Evolutionary conservation across 2,888 invertebrate species (phyloP).

Genomic region (Macropis europaea): DNA sequence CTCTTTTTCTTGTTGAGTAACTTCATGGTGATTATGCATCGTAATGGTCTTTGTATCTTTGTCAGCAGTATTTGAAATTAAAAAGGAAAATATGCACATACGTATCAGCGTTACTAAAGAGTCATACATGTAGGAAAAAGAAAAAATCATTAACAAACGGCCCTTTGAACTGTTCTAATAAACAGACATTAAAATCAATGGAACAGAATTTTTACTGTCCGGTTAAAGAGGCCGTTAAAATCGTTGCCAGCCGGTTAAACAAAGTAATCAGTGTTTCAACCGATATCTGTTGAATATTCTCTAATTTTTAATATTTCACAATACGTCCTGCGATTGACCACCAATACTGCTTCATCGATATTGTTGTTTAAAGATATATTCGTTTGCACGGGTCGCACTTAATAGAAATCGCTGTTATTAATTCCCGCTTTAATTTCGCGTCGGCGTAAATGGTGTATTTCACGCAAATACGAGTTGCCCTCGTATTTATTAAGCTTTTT

Average conservation of each 20-base stretch:
- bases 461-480: not conserved
- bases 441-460: slow-evolving; percentile 2
- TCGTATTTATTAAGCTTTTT: too few relatives aligned
- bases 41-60: too few relatives aligned
- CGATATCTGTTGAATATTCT: slow-evolving; percentile 8
- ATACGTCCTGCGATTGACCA: slow-evolving; percentile 4
- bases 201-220: slow-evolving; percentile 5
- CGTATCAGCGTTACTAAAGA: too few relatives aligned
- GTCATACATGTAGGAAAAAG: too few relatives aligned
- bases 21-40: too few relatives aligned
- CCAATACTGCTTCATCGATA: slow-evolving; percentile 12
- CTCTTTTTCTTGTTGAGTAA: too few relatives aligned
- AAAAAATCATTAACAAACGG: not conserved
- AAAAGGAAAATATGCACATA: too few relatives aligned
- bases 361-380: slow-evolving; percentile 39
- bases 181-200: slow-evolving; percentile 22
- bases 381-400: slow-evolving; percentile 13
- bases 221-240: slow-evolving; percentile 34
- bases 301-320: slow-evolving; percentile 41
- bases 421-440: slow-evolving; percentile 25
- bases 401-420: slow-evolving; percentile 27
- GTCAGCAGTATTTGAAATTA: too few relatives aligned
- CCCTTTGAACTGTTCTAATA: not conserved
- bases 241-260: slow-evolving; percentile 19
- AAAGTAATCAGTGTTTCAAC: slow-evolving; percentile 4